phyloP scores from a whole-genome alignment of 2,113 vertebrate species.

The Callopanchax toddi region DNA sequence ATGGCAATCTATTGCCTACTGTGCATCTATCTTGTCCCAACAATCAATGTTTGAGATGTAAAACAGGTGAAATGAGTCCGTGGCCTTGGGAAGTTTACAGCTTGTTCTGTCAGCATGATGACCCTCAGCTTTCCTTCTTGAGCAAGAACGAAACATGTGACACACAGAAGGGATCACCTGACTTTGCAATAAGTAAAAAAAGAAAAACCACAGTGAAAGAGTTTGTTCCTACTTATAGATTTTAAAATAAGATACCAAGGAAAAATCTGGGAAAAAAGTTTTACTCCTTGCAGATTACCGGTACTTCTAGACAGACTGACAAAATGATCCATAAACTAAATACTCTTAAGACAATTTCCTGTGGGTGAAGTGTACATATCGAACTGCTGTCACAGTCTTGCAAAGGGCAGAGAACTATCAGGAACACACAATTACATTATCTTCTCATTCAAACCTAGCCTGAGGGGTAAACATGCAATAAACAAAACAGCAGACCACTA shows the following conservation, averaged over 20 bases:
- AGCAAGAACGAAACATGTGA: slow-evolving; percentile 70
- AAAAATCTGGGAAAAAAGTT: slow-evolving; percentile 26
- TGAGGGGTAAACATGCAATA: slow-evolving; percentile 65
- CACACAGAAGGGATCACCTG: slow-evolving; percentile 66
- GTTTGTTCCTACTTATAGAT: slow-evolving; percentile 15
- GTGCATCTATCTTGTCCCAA: neutral
- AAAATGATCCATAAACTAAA: slow-evolving; percentile 32
- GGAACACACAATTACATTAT: slow-evolving; percentile 73
- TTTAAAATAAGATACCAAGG: neutral
- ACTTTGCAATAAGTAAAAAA: slow-evolving; percentile 49
- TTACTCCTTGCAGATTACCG: slow-evolving; percentile 2
- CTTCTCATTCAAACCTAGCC: slow-evolving; percentile 64
- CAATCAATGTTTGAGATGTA: neutral
- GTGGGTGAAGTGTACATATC: slow-evolving; percentile 28
- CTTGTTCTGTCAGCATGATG: slow-evolving; percentile 24
- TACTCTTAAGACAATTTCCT: slow-evolving; percentile 55
- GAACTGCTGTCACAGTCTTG: slow-evolving; percentile 44
- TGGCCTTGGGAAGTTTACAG: slow-evolving; percentile 4
- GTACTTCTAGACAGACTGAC: slow-evolving; percentile 34
- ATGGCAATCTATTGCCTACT: neutral
- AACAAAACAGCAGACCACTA: slow-evolving; percentile 66
- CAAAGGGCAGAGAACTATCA: slow-evolving; percentile 72
- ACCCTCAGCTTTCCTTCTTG: slow-evolving; percentile 33
- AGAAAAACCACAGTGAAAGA: slow-evolving; percentile 15
- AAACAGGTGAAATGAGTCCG: slow-evolving; percentile 5